phyloP scores from a whole-genome alignment of 2,797 vertebrate species.

The Enteromius fasciolatus region DNA sequence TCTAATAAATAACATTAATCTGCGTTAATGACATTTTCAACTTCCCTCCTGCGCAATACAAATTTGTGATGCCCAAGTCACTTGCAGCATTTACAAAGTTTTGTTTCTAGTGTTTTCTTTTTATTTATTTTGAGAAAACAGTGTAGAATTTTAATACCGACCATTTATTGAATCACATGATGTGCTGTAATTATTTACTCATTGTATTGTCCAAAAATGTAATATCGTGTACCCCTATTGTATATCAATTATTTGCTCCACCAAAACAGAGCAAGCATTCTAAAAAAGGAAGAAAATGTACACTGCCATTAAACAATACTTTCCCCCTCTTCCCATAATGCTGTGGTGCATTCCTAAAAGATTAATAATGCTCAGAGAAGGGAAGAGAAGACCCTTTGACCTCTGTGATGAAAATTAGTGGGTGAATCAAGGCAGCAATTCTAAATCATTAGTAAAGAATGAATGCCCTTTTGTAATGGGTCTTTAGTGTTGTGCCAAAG shows the following conservation, averaged over 20 bases:
- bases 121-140: not conserved
- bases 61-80: no score
- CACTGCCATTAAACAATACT: not conserved
- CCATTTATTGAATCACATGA: not conserved
- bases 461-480: constrained; percentile 42
- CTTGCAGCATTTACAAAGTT: not conserved
- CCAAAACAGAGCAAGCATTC: not conserved
- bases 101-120: not conserved
- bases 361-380: constrained; percentile 17
- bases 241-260: not conserved
- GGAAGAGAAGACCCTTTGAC: constrained; percentile 47
- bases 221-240: not conserved
- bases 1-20: not conserved
- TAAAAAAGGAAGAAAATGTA: not conserved
- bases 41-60: no score
- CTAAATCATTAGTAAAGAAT: constrained; percentile 52
- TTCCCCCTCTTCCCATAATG: not conserved
- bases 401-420: constrained; percentile 55
- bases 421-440: constrained; percentile 52
- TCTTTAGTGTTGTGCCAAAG: constrained; percentile 37
- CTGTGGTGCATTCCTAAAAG: constrained; percentile 14
- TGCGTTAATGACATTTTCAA: no score
- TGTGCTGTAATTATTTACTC: no score
- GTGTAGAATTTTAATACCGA: not conserved
- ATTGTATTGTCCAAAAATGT: not conserved